These are phyloP conservation scores for Uloborus diversus DNA, from an alignment of 1,140 invertebrate species.

Conservation along the genomic window DNA sequence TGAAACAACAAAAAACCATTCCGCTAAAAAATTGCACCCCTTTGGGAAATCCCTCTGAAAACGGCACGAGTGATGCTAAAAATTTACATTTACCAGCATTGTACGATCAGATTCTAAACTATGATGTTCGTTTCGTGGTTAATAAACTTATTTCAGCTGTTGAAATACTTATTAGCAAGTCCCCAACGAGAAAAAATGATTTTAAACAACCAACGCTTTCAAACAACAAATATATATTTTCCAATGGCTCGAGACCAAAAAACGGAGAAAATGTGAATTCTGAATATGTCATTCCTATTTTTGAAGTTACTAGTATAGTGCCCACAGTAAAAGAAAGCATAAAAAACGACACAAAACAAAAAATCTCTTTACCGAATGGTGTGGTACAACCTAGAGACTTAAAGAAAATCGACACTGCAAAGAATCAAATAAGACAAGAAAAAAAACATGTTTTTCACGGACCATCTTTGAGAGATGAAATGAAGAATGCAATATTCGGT, in stretches of 20 bases:
- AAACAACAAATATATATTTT: too few relatives aligned
- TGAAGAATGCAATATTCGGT: too few relatives aligned
- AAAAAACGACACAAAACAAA: too few relatives aligned
- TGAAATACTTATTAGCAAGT: too few relatives aligned
- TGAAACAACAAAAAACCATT: background rate
- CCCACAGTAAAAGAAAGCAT: constrained; percentile 1
- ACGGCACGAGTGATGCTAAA: background rate
- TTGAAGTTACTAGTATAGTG: constrained; percentile 35
- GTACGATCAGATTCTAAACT: constrained; percentile 34
- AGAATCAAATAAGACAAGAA: too few relatives aligned
- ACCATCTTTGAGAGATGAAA: too few relatives aligned
- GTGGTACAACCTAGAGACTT: too few relatives aligned
- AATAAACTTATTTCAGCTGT: constrained; percentile 33
- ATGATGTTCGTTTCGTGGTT: constrained; percentile 35
- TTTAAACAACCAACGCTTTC: too few relatives aligned
- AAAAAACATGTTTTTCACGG: too few relatives aligned
- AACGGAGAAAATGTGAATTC: constrained; percentile 33
- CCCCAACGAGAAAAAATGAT: too few relatives aligned
- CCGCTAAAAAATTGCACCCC: background rate
- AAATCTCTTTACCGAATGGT: too few relatives aligned
- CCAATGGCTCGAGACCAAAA: background rate
- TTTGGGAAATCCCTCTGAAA: background rate
- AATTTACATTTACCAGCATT: background rate
- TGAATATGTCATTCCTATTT: constrained; percentile 46
- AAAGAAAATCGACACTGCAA: too few relatives aligned